phyloP scores from a whole-genome alignment of 2,888 invertebrate species.

The Stomorhina lunata region DNA sequence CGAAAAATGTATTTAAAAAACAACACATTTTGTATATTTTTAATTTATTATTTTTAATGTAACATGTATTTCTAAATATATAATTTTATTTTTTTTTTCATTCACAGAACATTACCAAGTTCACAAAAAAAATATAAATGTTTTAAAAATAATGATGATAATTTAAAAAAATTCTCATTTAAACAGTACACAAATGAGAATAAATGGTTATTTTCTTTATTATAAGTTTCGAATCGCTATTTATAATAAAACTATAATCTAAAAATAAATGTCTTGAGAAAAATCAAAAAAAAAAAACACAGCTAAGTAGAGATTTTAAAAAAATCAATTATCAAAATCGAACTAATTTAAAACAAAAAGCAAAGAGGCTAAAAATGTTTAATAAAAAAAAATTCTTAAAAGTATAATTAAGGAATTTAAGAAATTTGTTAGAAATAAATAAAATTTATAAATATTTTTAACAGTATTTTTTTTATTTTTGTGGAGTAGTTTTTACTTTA shows the following conservation, averaged over 20 bases:
- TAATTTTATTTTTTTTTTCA: conserved; percentile 37
- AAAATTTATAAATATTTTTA: too few relatives aligned
- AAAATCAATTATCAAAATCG: not conserved
- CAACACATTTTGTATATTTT: not conserved
- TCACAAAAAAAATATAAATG: conserved; percentile 30
- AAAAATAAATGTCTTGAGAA: conserved; percentile 42
- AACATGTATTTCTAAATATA: conserved; percentile 42
- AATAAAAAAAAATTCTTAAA: not conserved
- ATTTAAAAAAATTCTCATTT: not conserved
- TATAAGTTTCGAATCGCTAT: conserved; percentile 1
- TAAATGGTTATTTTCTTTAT: conserved; percentile 18
- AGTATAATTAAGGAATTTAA: too few relatives aligned
- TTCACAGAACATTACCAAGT: conserved; percentile 47
- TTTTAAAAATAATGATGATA: conserved; percentile 31
- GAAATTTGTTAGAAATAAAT: too few relatives aligned
- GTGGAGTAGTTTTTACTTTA: not conserved
- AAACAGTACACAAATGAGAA: conserved; percentile 46
- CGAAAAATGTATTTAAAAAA: too few relatives aligned
- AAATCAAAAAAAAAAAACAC: conserved; percentile 1
- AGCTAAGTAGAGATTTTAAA: not conserved
- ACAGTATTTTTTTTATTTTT: not conserved
- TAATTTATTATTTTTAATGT: conserved; percentile 34
- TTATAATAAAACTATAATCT: conserved; percentile 36
- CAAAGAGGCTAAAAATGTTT: not conserved
- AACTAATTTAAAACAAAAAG: not conserved